Conservation (phyloP, 2,797 vertebrate species). For the Eptatretus atami region DNA sequence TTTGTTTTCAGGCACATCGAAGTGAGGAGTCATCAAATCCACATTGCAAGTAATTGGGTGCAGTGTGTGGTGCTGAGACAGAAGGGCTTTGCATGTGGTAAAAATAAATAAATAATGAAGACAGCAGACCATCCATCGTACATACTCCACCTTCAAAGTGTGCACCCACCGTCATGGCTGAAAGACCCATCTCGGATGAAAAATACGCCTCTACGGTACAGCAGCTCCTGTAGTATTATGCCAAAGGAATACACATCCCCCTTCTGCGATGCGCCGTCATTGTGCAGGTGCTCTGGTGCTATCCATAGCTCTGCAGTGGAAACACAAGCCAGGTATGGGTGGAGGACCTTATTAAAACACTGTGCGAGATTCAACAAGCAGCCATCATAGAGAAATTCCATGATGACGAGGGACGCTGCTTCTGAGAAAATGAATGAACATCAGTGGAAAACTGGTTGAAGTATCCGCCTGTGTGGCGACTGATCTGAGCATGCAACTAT, state of each 20-base stretch:
- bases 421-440: too few species aligned
- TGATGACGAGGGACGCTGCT: too few species aligned
- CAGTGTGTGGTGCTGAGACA: background rate
- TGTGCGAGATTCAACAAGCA: background rate
- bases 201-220: slow-evolving; percentile 34
- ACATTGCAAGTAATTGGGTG: background rate
- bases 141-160: background rate
- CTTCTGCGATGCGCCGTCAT: slow-evolving; percentile 38
- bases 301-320: slow-evolving; percentile 27
- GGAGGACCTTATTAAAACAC: background rate
- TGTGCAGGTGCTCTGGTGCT: slow-evolving; percentile 53
- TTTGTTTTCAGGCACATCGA: background rate
- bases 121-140: background rate
- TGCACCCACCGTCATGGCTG: background rate
- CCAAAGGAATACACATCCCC: slow-evolving; percentile 71
- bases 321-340: background rate
- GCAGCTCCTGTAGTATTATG: slow-evolving; percentile 66
- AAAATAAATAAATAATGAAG: background rate
- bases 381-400: too few species aligned
- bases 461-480: too few species aligned
- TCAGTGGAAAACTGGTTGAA: too few species aligned
- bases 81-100: background rate
- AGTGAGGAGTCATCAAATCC: background rate
- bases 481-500: too few species aligned
- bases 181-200: slow-evolving; percentile 15